Evolutionary conservation across 2,888 invertebrate genomes (phyloP).

Genomic region (Caradrina kadenii): DNA sequence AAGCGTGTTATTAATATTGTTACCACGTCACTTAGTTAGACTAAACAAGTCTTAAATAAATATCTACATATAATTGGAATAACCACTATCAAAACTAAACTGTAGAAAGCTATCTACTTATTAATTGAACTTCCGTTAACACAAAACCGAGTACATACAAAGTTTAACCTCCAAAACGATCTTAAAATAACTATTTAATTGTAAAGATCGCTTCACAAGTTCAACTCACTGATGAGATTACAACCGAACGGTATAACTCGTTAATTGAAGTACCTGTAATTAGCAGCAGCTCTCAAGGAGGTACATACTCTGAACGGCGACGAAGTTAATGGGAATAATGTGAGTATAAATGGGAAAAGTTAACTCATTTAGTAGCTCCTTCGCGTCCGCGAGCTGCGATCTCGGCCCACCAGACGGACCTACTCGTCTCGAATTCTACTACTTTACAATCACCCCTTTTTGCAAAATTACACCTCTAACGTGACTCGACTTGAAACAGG

Average conservation of each 20-base stretch:
- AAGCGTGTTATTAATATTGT: neutral
- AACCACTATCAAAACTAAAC: neutral
- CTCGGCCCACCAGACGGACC: slow-evolving; percentile 72
- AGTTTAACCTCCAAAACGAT: slow-evolving; percentile 28
- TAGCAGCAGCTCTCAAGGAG: slow-evolving; percentile 79
- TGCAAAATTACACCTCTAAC: slow-evolving; percentile 82
- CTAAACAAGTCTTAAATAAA: slow-evolving; percentile 8
- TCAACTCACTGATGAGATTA: slow-evolving; percentile 72
- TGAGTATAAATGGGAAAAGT: slow-evolving; percentile 88
- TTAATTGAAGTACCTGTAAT: slow-evolving; percentile 84
- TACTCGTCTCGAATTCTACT: slow-evolving; percentile 69
- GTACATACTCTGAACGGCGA: slow-evolving; percentile 80
- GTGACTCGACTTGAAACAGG: slow-evolving; percentile 77
- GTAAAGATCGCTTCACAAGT: slow-evolving; percentile 70
- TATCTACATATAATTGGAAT: slow-evolving; percentile 8
- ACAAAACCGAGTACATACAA: slow-evolving; percentile 32
- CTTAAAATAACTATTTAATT: slow-evolving; percentile 58
- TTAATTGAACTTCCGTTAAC: slow-evolving; percentile 28
- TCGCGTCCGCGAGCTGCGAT: slow-evolving; percentile 72
- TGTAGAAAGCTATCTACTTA: slow-evolving; percentile 16
- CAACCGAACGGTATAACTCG: slow-evolving; percentile 77
- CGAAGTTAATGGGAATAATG: slow-evolving; percentile 87
- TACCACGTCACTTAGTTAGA: neutral
- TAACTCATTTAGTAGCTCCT: slow-evolving; percentile 83
- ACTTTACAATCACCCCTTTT: slow-evolving; percentile 85